These are phyloP conservation scores for Sabellastarte sp. DNA, from an alignment of 2,888 invertebrate species.

Conservation along the genomic window DNA sequence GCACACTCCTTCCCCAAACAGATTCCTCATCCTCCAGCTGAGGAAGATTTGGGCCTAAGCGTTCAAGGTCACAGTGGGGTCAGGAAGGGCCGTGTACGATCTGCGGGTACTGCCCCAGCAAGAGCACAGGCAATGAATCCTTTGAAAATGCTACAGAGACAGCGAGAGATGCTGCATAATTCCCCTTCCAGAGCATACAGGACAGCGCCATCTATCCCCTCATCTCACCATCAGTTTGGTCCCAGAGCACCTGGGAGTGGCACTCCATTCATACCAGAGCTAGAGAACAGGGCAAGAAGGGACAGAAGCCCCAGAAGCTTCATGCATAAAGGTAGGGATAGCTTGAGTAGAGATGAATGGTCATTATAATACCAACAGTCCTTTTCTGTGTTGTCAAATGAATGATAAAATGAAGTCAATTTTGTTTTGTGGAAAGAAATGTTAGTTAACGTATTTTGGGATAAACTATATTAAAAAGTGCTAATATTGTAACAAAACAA, in stretches of 20 bases:
- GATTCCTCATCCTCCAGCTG: neutral
- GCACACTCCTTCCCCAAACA: neutral
- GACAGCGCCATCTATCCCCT: slow-evolving; percentile 51
- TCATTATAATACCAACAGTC: too few species aligned
- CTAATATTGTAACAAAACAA: too few species aligned
- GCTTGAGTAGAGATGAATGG: too few species aligned
- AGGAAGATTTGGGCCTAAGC: neutral
- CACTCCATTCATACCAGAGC: slow-evolving; percentile 38
- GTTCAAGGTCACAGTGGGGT: neutral
- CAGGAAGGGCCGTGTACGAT: neutral
- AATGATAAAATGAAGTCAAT: too few species aligned
- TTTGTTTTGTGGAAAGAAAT: too few species aligned
- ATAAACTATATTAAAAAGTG: too few species aligned
- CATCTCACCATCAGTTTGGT: slow-evolving; percentile 30
- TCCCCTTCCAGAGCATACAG: slow-evolving; percentile 14
- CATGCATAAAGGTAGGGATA: slow-evolving; percentile 48
- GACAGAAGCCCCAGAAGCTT: slow-evolving; percentile 42
- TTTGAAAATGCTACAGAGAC: slow-evolving; percentile 9
- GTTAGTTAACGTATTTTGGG: too few species aligned
- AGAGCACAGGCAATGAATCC: slow-evolving; percentile 8
- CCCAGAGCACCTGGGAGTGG: slow-evolving; percentile 32
- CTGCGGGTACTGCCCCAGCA: slow-evolving; percentile 13
- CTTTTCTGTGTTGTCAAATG: too few species aligned
- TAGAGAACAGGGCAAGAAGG: slow-evolving; percentile 47
- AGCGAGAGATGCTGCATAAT: slow-evolving; percentile 34